Base-by-base conservation (phyloP, 2,888 invertebrate species). In the Epistrophe eligans region DNA sequence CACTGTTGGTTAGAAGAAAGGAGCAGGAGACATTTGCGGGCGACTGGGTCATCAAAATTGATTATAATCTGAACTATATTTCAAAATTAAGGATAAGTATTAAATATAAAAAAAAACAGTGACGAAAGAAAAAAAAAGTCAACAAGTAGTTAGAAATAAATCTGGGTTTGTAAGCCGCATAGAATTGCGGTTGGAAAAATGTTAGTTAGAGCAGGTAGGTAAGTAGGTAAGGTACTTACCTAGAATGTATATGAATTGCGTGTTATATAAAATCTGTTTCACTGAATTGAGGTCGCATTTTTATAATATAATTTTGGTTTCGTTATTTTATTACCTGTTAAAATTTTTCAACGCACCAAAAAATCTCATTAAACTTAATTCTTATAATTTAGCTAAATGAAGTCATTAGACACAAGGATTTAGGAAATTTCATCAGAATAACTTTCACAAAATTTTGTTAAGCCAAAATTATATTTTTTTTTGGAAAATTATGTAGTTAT, bases 11-110 rank as follows among this genome's bases (percentile, higher is more conserved):
- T 24, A 3, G 40, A 57, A 19, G 24, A 24, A 58, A 50, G 52
- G 19, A 38, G 45, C 50, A 50, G 52, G 19, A 38, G 45, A 19
- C 13, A 15, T 64, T 70, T 62, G 70, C 48, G 72, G 71, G 50
- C 66, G 73, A 70, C 79, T 84, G 52, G 84, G 80, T 84, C 84
- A 77, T 84, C 84, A 77, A 76, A 76, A 77, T 80, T 84, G 84
- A 80, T 84, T 84, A 80, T 66, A 80, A 24, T 80, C 76, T 77
- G 80, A 72, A 73, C 84, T 72, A 73, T 77, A 84, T 84, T 84
- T 77, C 80, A 67, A 72, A 84, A 67, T 80, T 80, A 77, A 67
- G 72, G 50, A 50, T 50, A 67, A 50, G 67, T 67, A 67, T 13
- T 35, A 35, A 77, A 32, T 4, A 32, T 0, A 32, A 32, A 32